Percentiles rank a stretch among this genome's conserved stretches.
Evolutionary conservation across 2,113 vertebrate species (phyloP).

Genomic region (Pelecanoides urinatrix): DNA sequence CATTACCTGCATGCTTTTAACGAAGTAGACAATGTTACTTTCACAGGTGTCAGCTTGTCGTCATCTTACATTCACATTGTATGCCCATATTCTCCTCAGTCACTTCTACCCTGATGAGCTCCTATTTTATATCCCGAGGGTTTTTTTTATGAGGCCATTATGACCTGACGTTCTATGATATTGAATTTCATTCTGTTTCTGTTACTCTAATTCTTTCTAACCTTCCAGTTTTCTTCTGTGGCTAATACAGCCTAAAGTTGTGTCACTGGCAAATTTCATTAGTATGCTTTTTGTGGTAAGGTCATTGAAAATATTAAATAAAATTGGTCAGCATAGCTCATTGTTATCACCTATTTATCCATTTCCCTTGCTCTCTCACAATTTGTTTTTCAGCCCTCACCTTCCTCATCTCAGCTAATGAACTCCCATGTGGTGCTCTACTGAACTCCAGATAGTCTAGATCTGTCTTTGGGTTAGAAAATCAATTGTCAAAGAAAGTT

Average conservation of each 20-base stretch:
- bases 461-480: background rate
- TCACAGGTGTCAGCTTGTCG: background rate
- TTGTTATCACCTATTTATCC: background rate
- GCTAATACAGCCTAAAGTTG: background rate
- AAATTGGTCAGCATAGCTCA: background rate
- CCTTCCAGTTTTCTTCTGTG: background rate
- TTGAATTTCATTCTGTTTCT: background rate
- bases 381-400: background rate
- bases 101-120: background rate
- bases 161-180: background rate
- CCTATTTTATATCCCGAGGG: background rate
- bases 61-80: background rate
- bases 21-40: background rate
- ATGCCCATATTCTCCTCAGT: background rate
- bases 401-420: background rate
- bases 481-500: background rate
- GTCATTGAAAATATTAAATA: background rate
- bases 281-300: background rate
- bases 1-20: background rate
- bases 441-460: background rate
- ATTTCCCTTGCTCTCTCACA: background rate
- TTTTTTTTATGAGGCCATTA: background rate
- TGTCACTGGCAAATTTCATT: background rate
- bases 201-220: background rate
- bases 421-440: background rate